Evolutionary conservation across 2,797 vertebrate genomes (phyloP), one percentile per base, ranked within the genome.

Genomic region (Hapalemur alaotrensis): DNA sequence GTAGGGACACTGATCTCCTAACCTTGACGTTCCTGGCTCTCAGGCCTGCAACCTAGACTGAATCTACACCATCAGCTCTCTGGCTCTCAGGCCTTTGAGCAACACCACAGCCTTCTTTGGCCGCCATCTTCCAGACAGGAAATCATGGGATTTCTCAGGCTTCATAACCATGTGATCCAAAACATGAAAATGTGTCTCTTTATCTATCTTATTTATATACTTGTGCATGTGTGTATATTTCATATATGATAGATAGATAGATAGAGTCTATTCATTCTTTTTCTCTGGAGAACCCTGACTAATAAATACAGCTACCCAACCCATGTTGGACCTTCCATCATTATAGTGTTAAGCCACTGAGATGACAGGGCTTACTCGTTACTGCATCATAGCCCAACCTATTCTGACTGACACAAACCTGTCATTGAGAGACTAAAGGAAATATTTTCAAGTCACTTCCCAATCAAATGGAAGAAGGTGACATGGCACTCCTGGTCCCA

Each of bases 151-250:
- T 10, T 6, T 23, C 48, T n/a, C 41, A 0, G n/a, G 52, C 41
- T 87, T n/a, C 8, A 15, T 14, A 22, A 61, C 13, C 75, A 10
- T 6, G 2, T 14, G 41, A 86, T 12, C 41, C 52, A 32, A 17
- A 32, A n/a, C n/a, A 18, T 32, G 50, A 59, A 30, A 18, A 38
- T 0, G 35, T 22, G 20, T 81, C 20, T 23, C 83, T 30, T 25
- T 63, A 7, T 25, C n/a, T 6, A 2, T 18, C n/a, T 23, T 57
- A 17, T 57, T 57, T 38, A 22, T 11, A 11, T 28, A 18, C 30
- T 8, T 78, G 48, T 52, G 75, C 35, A 20, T 25, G 0, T 0
- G 0, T 4, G 6, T 4, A 4, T 54, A 13, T 2, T 4, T 35
- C 22, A 25, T 25, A 35, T 78, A 35, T 52, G 11, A 75, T 20